These are phyloP conservation scores for Parapsyche elsis DNA, from an alignment of 1,140 invertebrate genomes.

Conservation along the genomic window DNA sequence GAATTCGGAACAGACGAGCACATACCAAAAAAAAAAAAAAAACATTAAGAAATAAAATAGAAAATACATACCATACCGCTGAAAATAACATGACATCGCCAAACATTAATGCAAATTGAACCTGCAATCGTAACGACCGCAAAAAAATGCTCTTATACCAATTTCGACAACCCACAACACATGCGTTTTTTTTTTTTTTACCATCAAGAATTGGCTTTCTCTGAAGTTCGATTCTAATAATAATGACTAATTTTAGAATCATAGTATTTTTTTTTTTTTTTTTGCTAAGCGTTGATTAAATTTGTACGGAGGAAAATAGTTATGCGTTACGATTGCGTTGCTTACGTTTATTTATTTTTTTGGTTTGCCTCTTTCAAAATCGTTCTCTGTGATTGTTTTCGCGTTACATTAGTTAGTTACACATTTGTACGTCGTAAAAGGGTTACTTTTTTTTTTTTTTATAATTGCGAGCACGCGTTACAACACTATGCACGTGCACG, in stretches of 20 bases:
- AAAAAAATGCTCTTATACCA: slow-evolving; percentile 15
- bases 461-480: background rate
- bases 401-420: background rate
- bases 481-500: no score
- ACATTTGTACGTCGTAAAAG: background rate
- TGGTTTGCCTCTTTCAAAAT: background rate
- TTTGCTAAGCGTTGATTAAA: background rate
- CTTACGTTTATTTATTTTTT: background rate
- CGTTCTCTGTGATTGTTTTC: background rate
- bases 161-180: background rate
- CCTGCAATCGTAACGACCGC: slow-evolving; percentile 29
- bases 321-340: background rate
- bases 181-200: background rate
- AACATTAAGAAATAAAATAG: background rate
- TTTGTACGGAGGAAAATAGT: no score
- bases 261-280: background rate
- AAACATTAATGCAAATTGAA: slow-evolving; percentile 37
- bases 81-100: slow-evolving; percentile 30
- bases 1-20: background rate
- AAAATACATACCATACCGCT: background rate
- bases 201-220: background rate
- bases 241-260: slow-evolving; percentile 11
- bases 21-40: slow-evolving; percentile 7
- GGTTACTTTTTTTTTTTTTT: background rate
- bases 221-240: slow-evolving; percentile 9